These are phyloP conservation scores for Clarias gariepinus DNA, from an alignment of 2,113 vertebrate genomes.

Conservation along the genomic window DNA sequence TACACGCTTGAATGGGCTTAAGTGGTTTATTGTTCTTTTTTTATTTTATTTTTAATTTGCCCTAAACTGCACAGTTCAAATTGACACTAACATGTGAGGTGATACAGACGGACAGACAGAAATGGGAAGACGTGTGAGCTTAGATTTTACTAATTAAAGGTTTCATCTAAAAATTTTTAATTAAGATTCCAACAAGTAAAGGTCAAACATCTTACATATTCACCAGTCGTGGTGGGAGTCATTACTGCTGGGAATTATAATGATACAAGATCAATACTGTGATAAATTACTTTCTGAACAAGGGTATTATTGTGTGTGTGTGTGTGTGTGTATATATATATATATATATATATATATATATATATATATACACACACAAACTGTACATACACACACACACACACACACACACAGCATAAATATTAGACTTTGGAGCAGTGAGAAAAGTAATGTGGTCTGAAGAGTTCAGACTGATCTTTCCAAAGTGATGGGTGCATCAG, in stretches of 20 bases:
- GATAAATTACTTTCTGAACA: not conserved
- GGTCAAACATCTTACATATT: not conserved
- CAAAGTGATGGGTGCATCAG: no score
- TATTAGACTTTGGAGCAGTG: no score
- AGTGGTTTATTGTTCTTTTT: not conserved
- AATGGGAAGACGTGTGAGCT: not conserved
- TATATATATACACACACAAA: no score
- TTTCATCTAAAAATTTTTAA: not conserved
- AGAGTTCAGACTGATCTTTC: no score
- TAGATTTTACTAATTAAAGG: not conserved
- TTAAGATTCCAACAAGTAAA: not conserved
- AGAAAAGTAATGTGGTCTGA: no score
- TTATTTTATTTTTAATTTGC: not conserved
- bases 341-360: no score
- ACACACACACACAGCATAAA: no score
- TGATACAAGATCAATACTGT: not conserved
- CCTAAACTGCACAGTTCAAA: not conserved
- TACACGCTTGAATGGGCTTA: not conserved
- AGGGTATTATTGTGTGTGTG: not conserved
- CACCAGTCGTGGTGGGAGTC: not conserved
- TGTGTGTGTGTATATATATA: no score
- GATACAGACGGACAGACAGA: not conserved
- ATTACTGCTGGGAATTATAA: not conserved
- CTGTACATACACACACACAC: no score
- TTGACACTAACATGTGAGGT: not conserved